Conservation (phyloP, 2,797 vertebrate species). For the Smutsia gigantea region DNA sequence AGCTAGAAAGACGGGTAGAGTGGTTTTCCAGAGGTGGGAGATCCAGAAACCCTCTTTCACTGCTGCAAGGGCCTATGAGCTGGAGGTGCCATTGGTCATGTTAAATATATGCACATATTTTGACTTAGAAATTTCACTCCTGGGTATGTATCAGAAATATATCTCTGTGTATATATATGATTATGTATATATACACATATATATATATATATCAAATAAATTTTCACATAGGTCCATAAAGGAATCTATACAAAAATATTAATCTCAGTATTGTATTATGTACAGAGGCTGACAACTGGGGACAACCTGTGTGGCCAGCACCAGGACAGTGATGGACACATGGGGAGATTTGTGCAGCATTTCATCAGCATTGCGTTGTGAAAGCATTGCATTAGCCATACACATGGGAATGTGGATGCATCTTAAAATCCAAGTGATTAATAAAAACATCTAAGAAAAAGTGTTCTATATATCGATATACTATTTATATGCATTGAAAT, state of each 20-base stretch:
- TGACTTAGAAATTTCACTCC: neutral
- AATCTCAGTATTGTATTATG: neutral
- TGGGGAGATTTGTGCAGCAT: neutral
- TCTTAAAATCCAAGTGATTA: neutral
- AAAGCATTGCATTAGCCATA: neutral
- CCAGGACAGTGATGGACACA: neutral
- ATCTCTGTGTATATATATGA: neutral
- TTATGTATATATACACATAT: too few species aligned
- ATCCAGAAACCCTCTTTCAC: too few species aligned
- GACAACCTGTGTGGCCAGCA: neutral
- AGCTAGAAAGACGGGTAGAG: neutral
- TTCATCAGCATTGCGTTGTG: neutral
- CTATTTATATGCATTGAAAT: neutral
- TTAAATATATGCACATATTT: neutral
- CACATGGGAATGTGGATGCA: neutral
- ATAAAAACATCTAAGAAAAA: neutral
- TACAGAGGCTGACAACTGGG: neutral
- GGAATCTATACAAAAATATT: neutral
- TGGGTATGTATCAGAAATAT: neutral
- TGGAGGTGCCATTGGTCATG: neutral
- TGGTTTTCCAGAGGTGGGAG: neutral
- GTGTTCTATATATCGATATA: neutral
- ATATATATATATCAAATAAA: neutral
- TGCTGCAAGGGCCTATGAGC: fast-evolving
- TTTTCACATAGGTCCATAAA: neutral